These are phyloP conservation scores for Astur gentilis DNA, from an alignment of 2,113 vertebrate species.

Conservation along the genomic window DNA sequence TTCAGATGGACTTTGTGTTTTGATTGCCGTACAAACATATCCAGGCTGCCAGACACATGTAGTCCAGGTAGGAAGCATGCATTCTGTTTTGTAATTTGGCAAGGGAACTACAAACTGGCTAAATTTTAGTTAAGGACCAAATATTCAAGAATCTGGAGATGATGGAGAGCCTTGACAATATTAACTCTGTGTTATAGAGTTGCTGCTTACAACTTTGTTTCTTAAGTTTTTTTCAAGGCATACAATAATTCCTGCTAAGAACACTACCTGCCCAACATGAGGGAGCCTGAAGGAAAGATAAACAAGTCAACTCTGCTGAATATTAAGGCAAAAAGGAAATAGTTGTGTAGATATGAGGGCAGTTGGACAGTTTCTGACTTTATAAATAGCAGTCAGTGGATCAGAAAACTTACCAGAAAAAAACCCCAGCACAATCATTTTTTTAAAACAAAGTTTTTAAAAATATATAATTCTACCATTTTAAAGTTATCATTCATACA, in stretches of 20 bases:
- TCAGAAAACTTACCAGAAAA: background rate
- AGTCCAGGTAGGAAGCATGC: background rate
- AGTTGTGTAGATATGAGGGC: background rate
- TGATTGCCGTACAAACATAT: background rate
- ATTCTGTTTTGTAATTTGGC: background rate
- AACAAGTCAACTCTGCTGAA: background rate
- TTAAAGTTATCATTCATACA: background rate
- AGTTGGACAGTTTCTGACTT: background rate
- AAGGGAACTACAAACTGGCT: background rate
- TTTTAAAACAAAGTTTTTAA: background rate
- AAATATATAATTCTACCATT: background rate
- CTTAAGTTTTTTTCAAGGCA: background rate
- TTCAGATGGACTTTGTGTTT: background rate
- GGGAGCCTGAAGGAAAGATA: background rate
- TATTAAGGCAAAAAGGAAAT: background rate
- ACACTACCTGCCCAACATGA: background rate
- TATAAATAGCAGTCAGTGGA: background rate
- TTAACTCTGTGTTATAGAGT: background rate
- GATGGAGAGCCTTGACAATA: background rate
- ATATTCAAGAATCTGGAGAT: background rate
- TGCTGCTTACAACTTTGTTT: background rate
- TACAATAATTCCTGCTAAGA: background rate
- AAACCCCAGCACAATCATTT: rapidly evolving
- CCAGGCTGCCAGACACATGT: background rate
- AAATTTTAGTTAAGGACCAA: background rate